Evolutionary conservation across 2,888 invertebrate species (phyloP), one percentile per base, ranked within the genome.

Genomic region (Tipula confusa): DNA sequence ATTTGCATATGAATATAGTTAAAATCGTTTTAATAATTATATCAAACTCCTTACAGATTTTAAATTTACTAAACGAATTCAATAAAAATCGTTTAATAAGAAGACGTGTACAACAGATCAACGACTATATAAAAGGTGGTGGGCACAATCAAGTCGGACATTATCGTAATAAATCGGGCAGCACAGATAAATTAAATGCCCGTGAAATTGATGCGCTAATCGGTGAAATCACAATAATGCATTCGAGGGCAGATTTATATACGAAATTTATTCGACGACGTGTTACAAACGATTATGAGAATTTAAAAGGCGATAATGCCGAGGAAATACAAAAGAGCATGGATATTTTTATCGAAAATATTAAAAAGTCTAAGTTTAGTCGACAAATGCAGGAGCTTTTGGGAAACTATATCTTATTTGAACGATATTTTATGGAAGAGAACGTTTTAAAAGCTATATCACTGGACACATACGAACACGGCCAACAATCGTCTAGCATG

Each of bases 391-490:
- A 96, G 87, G 95, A 96, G 86, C 88, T 96, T 29, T 91, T 99
- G 0, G 95, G 96, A 43, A 93, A 95, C 85, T 99, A 99, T 90
- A 92, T 99, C 83, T 92, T 95, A 24, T 91, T 99, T 86, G 99
- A 99, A 89, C 95, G 97, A 92, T 98, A 95, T 89, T 99, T 97
- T 89, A 94, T 99, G 92, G 95, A 96, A 86, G 98, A 98, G 89
- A 98, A 97, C 87, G 95, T 98, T 0, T 92, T 94, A 82, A 99
- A 98, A 90, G 99, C 98, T 0, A 92, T 97, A 83, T 92, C 93
- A 84, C 91, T 97, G 91, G 96, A 97, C 87, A 90, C 92, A 0
- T 91, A 94, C 29, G 95, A 95, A 86, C 90, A 92, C n/a, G 94
- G 93, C 3, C 93, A 93, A 84, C 92, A 94, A 85, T 94, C 94